These are phyloP conservation scores for Rhinophrynus dorsalis DNA, from an alignment of 2,797 vertebrate species.

Conservation along the genomic window DNA sequence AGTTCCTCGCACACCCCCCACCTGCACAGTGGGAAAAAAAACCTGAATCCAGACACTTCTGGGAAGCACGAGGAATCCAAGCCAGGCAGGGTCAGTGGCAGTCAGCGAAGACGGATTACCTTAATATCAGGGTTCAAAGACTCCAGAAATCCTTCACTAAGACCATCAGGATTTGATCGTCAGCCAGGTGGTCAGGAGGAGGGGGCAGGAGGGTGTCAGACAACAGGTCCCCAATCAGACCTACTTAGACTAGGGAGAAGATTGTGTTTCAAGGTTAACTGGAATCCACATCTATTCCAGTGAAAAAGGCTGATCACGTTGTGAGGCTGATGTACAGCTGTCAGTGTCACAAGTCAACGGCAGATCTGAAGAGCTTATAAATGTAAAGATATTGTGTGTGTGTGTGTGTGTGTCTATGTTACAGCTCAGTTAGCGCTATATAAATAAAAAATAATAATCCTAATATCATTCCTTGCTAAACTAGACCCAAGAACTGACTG, in stretches of 20 bases:
- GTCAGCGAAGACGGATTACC: conserved; percentile 41
- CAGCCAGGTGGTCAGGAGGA: conserved; percentile 32
- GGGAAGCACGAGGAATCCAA: conserved; percentile 37
- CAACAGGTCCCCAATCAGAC: conserved; percentile 7
- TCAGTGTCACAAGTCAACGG: neutral
- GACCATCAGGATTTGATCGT: conserved; percentile 20
- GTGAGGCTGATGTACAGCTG: conserved; percentile 15
- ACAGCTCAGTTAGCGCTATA: no score
- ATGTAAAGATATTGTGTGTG: neutral
- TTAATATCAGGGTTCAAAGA: conserved; percentile 49
- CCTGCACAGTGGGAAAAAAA: conserved; percentile 10
- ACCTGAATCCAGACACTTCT: conserved; percentile 44
- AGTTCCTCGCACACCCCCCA: conserved; percentile 39
- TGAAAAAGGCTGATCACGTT: neutral
- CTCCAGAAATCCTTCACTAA: conserved; percentile 32
- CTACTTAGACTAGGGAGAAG: neutral
- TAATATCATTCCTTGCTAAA: no score
- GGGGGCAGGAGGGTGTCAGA: conserved; percentile 23
- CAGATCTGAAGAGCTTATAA: neutral
- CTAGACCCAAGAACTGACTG: no score
- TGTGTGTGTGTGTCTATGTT: no score
- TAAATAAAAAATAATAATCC: no score
- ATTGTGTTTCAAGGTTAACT: conserved; percentile 22
- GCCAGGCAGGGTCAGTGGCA: conserved; percentile 52
- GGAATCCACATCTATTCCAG: conserved; percentile 38